Evolutionary conservation across 2,888 invertebrate genomes (phyloP).

Genomic region (Ochropleura leucogaster): DNA sequence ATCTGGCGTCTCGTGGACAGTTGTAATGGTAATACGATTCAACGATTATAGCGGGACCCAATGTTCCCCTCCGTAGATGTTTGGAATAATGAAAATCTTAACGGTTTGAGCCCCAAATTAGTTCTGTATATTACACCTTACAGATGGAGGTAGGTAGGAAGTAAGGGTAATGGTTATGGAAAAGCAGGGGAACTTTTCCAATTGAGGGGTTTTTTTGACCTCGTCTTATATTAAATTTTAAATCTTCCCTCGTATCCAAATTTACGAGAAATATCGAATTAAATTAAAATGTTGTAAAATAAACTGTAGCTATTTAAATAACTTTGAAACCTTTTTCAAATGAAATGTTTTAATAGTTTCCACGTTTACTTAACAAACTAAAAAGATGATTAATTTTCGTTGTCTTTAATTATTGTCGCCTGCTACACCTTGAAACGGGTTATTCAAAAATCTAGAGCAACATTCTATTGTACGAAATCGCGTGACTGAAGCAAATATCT

Average conservation of each 20-base stretch:
- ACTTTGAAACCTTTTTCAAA: slow-evolving; percentile 44
- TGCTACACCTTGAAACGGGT: slow-evolving; percentile 40
- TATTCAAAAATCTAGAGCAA: slow-evolving; percentile 50
- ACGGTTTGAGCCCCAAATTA: slow-evolving; percentile 84
- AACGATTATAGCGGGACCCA: slow-evolving; percentile 85
- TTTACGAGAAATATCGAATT: slow-evolving; percentile 8
- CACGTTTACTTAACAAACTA: slow-evolving; percentile 47
- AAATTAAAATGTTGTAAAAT: slow-evolving; percentile 33
- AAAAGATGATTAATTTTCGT: slow-evolving; percentile 65
- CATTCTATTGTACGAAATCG: slow-evolving; percentile 48
- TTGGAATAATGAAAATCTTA: slow-evolving; percentile 87
- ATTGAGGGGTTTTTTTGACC: slow-evolving; percentile 40
- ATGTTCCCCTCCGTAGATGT: slow-evolving; percentile 78
- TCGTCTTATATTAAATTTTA: slow-evolving; percentile 28
- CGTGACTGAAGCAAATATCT: slow-evolving; percentile 57
- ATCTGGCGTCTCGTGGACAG: slow-evolving; percentile 87
- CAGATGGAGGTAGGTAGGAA: slow-evolving; percentile 55
- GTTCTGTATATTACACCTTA: slow-evolving; percentile 78
- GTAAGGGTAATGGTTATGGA: slow-evolving; percentile 62
- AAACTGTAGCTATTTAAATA: slow-evolving; percentile 31
- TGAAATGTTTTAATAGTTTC: slow-evolving; percentile 51
- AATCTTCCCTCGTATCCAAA: slow-evolving; percentile 6
- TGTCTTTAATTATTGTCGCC: slow-evolving; percentile 54
- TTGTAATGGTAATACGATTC: slow-evolving; percentile 89
- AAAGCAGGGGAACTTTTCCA: slow-evolving; percentile 54